Evolutionary conservation across 2,113 vertebrate species (phyloP).

Genomic region (Zingel zingel): DNA sequence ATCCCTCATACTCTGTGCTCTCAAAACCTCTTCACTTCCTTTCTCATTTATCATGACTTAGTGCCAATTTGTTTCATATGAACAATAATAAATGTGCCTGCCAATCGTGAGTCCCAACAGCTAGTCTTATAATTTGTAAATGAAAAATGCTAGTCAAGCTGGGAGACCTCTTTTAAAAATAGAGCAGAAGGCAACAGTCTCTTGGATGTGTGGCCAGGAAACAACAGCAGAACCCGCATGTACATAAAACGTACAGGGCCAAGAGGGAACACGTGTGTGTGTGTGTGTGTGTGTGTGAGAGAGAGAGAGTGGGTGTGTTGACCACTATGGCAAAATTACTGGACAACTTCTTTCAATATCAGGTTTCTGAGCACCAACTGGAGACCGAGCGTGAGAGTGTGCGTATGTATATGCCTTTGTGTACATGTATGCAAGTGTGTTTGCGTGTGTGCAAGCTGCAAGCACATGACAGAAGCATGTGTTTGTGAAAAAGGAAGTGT

Average conservation of each 20-base stretch:
- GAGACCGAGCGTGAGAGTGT: conserved; percentile 53
- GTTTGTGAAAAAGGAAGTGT: conserved; percentile 27
- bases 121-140: not conserved
- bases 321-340: conserved; percentile 69
- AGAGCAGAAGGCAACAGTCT: conserved; percentile 26
- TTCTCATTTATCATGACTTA: not conserved
- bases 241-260: conserved; percentile 63
- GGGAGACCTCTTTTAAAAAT: conserved; percentile 41
- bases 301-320: conserved; percentile 43
- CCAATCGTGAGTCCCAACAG: not conserved
- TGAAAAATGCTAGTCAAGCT: not conserved
- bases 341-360: conserved; percentile 75
- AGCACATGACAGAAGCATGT: conserved; percentile 31
- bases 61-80: not conserved
- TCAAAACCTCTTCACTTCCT: not conserved
- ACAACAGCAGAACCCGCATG: conserved; percentile 42
- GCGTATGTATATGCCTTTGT: conserved; percentile 31
- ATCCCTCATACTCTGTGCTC: not conserved
- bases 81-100: not conserved
- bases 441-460: conserved; percentile 28
- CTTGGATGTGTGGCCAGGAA: conserved; percentile 36
- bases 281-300: conserved; percentile 25
- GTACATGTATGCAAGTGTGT: conserved; percentile 19
- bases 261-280: conserved; percentile 67
- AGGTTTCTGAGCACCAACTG: conserved; percentile 78